Evolutionary conservation across 1,140 invertebrate genomes (phyloP).

Genomic region (Parasteatoda tepidariorum): DNA sequence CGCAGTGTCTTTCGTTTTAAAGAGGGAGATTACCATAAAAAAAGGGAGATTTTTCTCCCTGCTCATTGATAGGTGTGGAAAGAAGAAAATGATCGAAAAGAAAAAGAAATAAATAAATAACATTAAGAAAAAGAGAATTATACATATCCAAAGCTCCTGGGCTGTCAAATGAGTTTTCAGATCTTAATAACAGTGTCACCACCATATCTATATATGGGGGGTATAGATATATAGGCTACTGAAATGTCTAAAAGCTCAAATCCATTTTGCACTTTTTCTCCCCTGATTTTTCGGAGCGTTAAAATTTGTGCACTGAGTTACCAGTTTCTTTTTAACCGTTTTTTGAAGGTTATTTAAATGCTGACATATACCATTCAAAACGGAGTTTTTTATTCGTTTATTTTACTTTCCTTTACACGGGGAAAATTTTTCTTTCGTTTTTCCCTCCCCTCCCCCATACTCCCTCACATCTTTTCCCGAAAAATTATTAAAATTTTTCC

Average conservation of each 20-base stretch:
- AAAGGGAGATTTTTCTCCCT: not conserved
- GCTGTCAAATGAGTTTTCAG: conserved; percentile 47
- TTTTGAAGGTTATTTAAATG: conserved; percentile 58
- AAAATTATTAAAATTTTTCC: conserved; percentile 57
- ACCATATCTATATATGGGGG: conserved; percentile 36
- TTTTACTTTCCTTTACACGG: not conserved
- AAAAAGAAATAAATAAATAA: conserved; percentile 43
- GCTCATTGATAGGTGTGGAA: conserved; percentile 18
- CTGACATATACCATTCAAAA: conserved; percentile 60
- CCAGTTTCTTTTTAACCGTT: not conserved
- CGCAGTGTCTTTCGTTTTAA: too few relatives aligned
- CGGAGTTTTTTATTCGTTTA: conserved; percentile 26
- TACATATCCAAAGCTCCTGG: not conserved
- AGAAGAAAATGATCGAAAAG: not conserved
- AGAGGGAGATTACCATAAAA: conserved; percentile 38
- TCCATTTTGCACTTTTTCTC: conserved; percentile 43
- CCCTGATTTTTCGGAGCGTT: conserved; percentile 45
- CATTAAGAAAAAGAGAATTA: conserved; percentile 45
- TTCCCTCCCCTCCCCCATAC: not conserved
- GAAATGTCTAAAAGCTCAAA: conserved; percentile 34
- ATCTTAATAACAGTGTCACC: conserved; percentile 60
- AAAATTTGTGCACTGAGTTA: not conserved
- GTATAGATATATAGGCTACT: conserved; percentile 17
- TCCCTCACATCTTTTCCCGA: not conserved
- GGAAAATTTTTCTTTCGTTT: not conserved